phyloP scores from a whole-genome alignment of 1,140 invertebrate species.

The Rhopalosiphum maidis region DNA sequence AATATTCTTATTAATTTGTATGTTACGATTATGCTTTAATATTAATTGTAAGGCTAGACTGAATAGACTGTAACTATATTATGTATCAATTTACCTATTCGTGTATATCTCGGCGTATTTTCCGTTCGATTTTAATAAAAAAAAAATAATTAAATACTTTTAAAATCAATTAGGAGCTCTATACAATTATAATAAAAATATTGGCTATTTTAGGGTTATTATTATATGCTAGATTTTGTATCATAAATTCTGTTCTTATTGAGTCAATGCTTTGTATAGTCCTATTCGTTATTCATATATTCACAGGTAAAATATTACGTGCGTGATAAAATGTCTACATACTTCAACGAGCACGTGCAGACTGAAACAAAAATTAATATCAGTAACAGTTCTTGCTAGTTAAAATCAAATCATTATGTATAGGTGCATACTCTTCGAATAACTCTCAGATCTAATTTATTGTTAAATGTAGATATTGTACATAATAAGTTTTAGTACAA shows the following conservation, averaged over 20 bases:
- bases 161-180: neutral
- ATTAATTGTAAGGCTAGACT: too few species aligned
- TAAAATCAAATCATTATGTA: neutral
- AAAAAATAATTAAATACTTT: neutral
- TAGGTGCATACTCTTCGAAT: neutral
- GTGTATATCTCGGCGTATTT: too few species aligned
- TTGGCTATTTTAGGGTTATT: neutral
- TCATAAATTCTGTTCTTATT: neutral
- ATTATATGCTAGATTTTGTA: neutral
- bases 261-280: neutral
- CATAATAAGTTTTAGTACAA: neutral
- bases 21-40: too few species aligned
- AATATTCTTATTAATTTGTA: too few species aligned
- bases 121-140: neutral
- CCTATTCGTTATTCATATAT: neutral
- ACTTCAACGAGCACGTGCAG: neutral
- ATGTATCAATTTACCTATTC: too few species aligned
- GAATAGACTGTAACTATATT: too few species aligned
- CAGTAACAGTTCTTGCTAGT: neutral
- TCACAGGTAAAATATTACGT: neutral
- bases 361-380: neutral
- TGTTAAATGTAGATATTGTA: neutral
- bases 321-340: neutral
- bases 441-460: neutral
- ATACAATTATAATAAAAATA: neutral